These are phyloP conservation scores for Gambusia holbrooki DNA, from an alignment of 2,113 vertebrate genomes.

Conservation along the genomic window DNA sequence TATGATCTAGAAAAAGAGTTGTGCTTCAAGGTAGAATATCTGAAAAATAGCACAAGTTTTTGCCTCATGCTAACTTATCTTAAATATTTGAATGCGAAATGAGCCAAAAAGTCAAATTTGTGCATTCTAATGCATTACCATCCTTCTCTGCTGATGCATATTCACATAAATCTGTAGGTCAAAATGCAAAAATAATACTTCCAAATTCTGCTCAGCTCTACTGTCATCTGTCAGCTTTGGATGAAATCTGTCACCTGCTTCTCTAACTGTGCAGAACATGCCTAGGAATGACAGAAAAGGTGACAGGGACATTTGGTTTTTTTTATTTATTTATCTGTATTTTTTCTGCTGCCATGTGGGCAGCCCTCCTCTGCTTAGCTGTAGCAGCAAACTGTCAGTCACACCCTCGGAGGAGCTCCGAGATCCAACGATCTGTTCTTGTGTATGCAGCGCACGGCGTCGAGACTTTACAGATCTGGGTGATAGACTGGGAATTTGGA, in stretches of 20 bases:
- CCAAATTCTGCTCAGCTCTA: background rate
- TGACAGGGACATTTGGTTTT: slow-evolving; percentile 35
- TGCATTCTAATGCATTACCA: background rate
- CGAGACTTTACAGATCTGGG: background rate
- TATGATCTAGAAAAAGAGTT: background rate
- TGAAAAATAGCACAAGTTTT: background rate
- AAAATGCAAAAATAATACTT: background rate
- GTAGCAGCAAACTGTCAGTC: slow-evolving; percentile 31
- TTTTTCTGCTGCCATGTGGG: slow-evolving; percentile 26
- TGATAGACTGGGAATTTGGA: background rate
- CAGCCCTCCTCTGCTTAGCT: slow-evolving; percentile 32
- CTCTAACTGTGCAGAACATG: slow-evolving; percentile 25
- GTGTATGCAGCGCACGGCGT: background rate
- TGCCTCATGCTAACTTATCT: background rate
- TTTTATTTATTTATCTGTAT: background rate
- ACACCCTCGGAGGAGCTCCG: slow-evolving; percentile 8
- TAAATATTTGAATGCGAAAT: background rate
- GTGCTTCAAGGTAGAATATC: slow-evolving; percentile 5
- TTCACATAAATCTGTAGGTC: background rate
- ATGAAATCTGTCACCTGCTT: slow-evolving; percentile 18
- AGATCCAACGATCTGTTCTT: slow-evolving; percentile 7
- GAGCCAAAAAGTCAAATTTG: background rate
- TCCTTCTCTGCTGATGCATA: background rate
- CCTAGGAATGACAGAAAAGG: slow-evolving; percentile 57
- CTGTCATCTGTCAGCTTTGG: slow-evolving; percentile 8